phyloP scores from a whole-genome alignment of 1,140 invertebrate genomes.

The Eufriesea mexicana region DNA sequence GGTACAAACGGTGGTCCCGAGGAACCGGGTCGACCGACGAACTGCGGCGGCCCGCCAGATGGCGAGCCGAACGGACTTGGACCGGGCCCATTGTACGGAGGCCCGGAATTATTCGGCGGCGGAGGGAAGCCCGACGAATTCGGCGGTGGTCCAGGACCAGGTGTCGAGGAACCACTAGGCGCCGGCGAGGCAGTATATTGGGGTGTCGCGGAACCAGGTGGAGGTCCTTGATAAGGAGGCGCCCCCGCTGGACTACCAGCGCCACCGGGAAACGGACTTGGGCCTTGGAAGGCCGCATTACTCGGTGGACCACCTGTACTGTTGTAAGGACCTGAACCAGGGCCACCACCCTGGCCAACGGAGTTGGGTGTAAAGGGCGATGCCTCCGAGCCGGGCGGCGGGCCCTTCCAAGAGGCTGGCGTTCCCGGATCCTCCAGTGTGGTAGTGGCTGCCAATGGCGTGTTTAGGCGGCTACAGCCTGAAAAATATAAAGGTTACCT shows the following conservation, averaged over 20 bases:
- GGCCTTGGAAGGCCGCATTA: conserved; percentile 84
- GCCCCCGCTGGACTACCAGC: conserved; percentile 86
- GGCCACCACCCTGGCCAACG: conserved; percentile 79
- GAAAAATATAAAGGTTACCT: background rate
- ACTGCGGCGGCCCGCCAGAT: conserved; percentile 85
- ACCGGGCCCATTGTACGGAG: conserved; percentile 86
- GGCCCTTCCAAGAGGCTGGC: conserved; percentile 86
- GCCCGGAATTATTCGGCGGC: conserved; percentile 84
- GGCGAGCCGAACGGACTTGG: conserved; percentile 86
- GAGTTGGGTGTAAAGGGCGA: conserved; percentile 84
- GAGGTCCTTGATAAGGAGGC: conserved; percentile 85
- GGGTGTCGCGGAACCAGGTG: conserved; percentile 87
- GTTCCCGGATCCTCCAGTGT: conserved; percentile 87
- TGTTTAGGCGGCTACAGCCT: conserved; percentile 87
- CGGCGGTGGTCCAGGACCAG: conserved; percentile 85
- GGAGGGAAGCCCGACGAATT: conserved; percentile 85
- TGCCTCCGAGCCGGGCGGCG: conserved; percentile 85
- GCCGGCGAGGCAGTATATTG: conserved; percentile 90
- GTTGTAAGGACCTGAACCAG: conserved; percentile 79
- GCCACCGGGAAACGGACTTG: conserved; percentile 85
- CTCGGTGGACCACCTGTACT: conserved; percentile 84
- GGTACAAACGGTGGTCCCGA: conserved; percentile 87
- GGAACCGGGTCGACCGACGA: conserved; percentile 86
- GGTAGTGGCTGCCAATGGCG: conserved; percentile 86
- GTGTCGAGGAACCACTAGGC: conserved; percentile 89